These are phyloP conservation scores for Drusus annulatus DNA, from an alignment of 1,140 invertebrate genomes.

Conservation along the genomic window DNA sequence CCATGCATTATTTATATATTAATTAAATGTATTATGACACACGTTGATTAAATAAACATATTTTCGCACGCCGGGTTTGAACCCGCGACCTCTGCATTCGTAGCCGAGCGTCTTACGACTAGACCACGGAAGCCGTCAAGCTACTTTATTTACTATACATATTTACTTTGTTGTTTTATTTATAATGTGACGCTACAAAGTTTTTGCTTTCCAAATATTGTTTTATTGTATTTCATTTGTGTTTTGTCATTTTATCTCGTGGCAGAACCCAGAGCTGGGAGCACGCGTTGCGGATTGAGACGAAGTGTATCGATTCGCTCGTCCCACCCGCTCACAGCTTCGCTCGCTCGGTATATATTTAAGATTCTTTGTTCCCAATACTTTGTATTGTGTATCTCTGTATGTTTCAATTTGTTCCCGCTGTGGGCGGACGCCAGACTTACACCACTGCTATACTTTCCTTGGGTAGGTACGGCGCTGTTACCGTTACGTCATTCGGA, in stretches of 20 bases:
- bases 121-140: too few species aligned
- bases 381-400: constrained; percentile 29
- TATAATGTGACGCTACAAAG: too few species aligned
- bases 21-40: too few species aligned
- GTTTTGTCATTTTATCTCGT: not conserved
- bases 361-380: constrained; percentile 35
- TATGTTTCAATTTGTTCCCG: constrained; percentile 30
- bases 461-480: not conserved
- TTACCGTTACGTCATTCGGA: constrained; percentile 36
- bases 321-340: constrained; percentile 1
- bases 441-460: not conserved
- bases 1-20: too few species aligned
- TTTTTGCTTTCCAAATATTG: too few species aligned
- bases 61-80: too few species aligned
- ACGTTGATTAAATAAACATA: too few species aligned
- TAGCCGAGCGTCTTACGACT: too few species aligned
- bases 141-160: too few species aligned
- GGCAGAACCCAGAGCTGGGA: not conserved
- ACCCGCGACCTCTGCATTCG: too few species aligned
- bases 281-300: constrained; percentile 7
- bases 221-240: too few species aligned
- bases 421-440: constrained; percentile 5
- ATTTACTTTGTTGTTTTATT: too few species aligned
- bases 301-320: constrained; percentile 33
- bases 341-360: constrained; percentile 26